Evolutionary conservation across 1,140 invertebrate genomes (phyloP), one percentile per base, ranked within the genome.

Genomic region (Mesaphorura yosii): DNA sequence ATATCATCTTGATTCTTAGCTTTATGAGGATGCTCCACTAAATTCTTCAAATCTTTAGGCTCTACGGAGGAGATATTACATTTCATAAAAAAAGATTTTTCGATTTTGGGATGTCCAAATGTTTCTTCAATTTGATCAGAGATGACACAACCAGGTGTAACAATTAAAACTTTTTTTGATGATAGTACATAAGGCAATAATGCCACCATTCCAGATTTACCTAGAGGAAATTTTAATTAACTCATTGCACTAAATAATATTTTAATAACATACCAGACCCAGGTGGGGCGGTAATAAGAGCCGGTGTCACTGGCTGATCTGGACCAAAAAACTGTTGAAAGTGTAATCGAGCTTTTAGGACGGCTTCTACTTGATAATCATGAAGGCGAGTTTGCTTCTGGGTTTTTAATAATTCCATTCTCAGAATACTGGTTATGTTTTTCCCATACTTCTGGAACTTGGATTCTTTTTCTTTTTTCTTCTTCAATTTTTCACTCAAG

Each of bases 401-500:
- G 31, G 29, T 48, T 48, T 48, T 48, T 34, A 34, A 5, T 31
- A n/a, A 48, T 48, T n/a, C 15, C 46, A 4, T 27, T 27, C n/a
- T 48, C 46, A n/a, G n/a, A n/a, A n/a, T n/a, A n/a, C n/a, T n/a
- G n/a, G n/a, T n/a, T n/a, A n/a, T n/a, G n/a, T n/a, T n/a, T n/a
- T n/a, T n/a, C n/a, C n/a, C n/a, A n/a, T n/a, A n/a, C n/a, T n/a
- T n/a, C n/a, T n/a, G n/a, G n/a, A n/a, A n/a, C n/a, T n/a, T n/a
- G n/a, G n/a, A n/a, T n/a, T n/a, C n/a, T n/a, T n/a, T n/a, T n/a
- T n/a, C n/a, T n/a, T n/a, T n/a, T n/a, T n/a, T n/a, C n/a, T n/a
- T n/a, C n/a, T n/a, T n/a, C n/a, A n/a, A n/a, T n/a, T n/a, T n/a
- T n/a, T n/a, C n/a, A n/a, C n/a, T n/a, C n/a, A n/a, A n/a, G n/a